Evolutionary conservation across 1,140 invertebrate genomes (phyloP).

Genomic region (Ericerus pela): DNA sequence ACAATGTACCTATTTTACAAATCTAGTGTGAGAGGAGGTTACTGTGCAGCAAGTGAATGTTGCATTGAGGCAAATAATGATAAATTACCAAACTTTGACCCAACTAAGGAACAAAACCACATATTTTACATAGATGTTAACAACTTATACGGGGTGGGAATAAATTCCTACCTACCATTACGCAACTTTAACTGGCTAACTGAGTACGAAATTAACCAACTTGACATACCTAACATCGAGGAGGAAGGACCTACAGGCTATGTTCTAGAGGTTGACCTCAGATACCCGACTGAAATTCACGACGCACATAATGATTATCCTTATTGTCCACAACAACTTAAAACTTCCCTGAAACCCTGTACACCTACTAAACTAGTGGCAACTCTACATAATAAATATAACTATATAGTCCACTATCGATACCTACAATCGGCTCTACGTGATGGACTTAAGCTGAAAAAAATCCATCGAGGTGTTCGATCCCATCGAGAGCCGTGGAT

Average conservation of each 20-base stretch:
- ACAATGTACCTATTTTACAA: conserved; percentile 32
- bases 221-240: conserved; percentile 22
- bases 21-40: conserved; percentile 23
- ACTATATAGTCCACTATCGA: conserved; percentile 27
- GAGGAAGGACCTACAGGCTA: conserved; percentile 33
- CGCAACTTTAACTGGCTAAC: conserved; percentile 33
- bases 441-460: conserved; percentile 26
- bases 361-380: conserved; percentile 18
- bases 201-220: conserved; percentile 23
- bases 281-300: conserved; percentile 32
- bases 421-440: conserved; percentile 10
- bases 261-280: conserved; percentile 34
- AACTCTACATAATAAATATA: conserved; percentile 18
- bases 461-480: conserved; percentile 27
- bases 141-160: conserved; percentile 38
- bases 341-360: conserved; percentile 3
- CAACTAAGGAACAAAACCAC: conserved; percentile 25
- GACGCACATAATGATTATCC: conserved; percentile 37
- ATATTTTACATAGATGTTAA: conserved; percentile 37
- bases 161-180: conserved; percentile 32
- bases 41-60: conserved; percentile 28
- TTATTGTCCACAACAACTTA: conserved; percentile 30
- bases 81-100: conserved; percentile 32
- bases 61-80: conserved; percentile 34
- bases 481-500: conserved; percentile 29